Evolutionary conservation across 2,888 invertebrate species (phyloP).

Genomic region (Penaeus monodon): DNA sequence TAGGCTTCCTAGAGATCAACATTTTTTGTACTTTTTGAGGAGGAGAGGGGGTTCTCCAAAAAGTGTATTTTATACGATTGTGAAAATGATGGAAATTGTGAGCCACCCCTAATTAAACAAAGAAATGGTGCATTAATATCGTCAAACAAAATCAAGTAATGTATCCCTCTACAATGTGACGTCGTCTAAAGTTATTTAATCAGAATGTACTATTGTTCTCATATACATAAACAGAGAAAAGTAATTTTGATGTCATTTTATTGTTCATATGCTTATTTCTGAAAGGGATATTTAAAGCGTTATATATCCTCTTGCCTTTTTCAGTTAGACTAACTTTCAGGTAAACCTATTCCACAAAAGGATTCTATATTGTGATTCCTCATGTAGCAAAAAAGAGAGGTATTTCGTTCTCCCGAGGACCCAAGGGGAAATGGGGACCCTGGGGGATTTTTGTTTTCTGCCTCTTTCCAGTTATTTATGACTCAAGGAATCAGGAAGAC

Average conservation of each 20-base stretch:
- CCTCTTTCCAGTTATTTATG: conserved; percentile 11
- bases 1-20: too few species aligned
- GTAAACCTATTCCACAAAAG: not conserved
- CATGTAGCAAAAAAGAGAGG: not conserved
- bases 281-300: not conserved
- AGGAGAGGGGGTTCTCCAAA: too few species aligned
- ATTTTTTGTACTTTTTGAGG: too few species aligned
- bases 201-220: not conserved
- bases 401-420: not conserved
- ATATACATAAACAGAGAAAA: not conserved
- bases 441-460: not conserved
- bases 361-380: not conserved
- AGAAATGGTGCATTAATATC: too few species aligned
- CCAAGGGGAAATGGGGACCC: not conserved
- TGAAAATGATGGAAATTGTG: too few species aligned
- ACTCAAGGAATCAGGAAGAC: not conserved
- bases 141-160: not conserved
- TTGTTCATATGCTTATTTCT: not conserved
- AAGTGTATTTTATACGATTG: too few species aligned
- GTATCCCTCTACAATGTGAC: not conserved
- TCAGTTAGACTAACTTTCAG: not conserved
- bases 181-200: not conserved
- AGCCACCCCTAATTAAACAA: too few species aligned
- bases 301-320: not conserved
- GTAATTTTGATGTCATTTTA: conserved; percentile 13